Evolutionary conservation across 2,888 invertebrate species (phyloP), one percentile per base, ranked within the genome.

Genomic region (Orthosia gracilis): DNA sequence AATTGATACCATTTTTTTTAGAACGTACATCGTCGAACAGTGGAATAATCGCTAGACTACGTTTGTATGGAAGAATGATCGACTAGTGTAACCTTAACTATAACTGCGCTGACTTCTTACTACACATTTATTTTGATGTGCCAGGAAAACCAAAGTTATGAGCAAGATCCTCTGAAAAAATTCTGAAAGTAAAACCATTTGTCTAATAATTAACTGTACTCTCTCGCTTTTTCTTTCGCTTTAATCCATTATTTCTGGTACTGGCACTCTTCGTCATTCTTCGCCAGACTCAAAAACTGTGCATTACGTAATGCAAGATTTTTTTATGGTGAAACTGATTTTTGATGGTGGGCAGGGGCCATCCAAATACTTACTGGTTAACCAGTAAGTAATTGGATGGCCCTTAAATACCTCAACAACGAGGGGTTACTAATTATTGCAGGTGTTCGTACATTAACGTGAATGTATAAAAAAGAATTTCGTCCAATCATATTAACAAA

Each of bases 401-500:
- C 21, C 50, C 23, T 15, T 13, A 61, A 54, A 73, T 50, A 73
- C 40, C 21, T 50, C 21, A 54, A 12, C 55, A 76, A 57, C 54
- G 59, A 73, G 61, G 26, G n/a, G 21, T 62, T 57, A 31, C 54
- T 45, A 76, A 73, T 76, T 62, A 62, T 12, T 62, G 55, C 80
- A 80, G 55, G 61, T 80, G 80, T 58, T 18, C 54, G 62, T 26
- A 59, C 17, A 62, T 49, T 21, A 54, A 69, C 47, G 52, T 54
- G 71, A 82, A 65, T 61, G 67, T 64, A 49, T 47, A 62, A 61
- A 69, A 73, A 62, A 65, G 45, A 49, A 74, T 69, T 67, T 40
- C 23, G 47, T n/a, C 31, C 31, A 83, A 69, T 66, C 62, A 66
- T 45, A 61, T 80, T 68, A 64, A 50, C 13, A 58, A 47, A 68